A percentile compares a stretch with the other conserved stretches of the same genome.
Conservation (phyloP, 2,113 vertebrate species). For the Stictonetta naevosa region DNA sequence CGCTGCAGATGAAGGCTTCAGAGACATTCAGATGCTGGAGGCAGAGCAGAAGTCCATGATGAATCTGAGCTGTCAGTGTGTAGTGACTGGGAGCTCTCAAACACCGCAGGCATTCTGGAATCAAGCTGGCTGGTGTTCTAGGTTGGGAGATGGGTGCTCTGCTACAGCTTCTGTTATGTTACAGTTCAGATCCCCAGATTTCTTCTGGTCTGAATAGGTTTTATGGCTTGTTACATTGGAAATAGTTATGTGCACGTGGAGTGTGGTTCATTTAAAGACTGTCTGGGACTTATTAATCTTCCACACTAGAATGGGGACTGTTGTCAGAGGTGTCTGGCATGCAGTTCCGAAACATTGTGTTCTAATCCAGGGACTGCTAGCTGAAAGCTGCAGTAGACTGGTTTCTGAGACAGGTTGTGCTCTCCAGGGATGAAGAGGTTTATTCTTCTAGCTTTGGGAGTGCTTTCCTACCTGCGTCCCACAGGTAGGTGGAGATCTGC, state of each 20-base stretch:
- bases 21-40: background rate
- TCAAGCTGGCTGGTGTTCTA: background rate
- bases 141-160: background rate
- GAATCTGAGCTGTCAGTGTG: background rate
- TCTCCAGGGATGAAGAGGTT: background rate
- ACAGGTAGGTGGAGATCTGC: background rate
- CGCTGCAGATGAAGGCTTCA: constrained; percentile 48
- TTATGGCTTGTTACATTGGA: background rate
- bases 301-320: background rate
- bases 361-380: background rate
- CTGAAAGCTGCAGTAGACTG: background rate
- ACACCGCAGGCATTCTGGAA: background rate
- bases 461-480: background rate
- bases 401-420: background rate
- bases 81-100: background rate
- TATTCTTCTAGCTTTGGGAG: background rate
- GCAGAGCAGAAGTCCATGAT: background rate
- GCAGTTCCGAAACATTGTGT: background rate
- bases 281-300: background rate
- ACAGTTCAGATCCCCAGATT: background rate
- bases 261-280: background rate
- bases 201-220: background rate
- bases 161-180: background rate
- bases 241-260: background rate
- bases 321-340: background rate